A percentile compares a stretch with the other conserved stretches of the same genome.
These are phyloP conservation scores for Pammene aurita DNA, from an alignment of 2,888 invertebrate genomes.

Conservation along the genomic window DNA sequence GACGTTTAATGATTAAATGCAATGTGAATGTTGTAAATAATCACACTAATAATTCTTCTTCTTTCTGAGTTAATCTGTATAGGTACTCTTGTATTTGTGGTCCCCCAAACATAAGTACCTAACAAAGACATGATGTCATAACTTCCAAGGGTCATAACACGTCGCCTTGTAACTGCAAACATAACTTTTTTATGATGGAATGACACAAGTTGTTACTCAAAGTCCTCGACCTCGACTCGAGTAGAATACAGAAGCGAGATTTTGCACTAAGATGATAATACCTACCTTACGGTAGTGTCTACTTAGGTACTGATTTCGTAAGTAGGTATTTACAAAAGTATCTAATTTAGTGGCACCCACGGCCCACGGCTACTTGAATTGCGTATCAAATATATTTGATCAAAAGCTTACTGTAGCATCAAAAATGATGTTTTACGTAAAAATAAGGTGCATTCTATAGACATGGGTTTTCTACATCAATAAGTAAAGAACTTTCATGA, in stretches of 20 bases:
- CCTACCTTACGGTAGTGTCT: neutral
- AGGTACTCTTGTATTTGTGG: neutral
- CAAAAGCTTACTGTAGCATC: constrained; percentile 19
- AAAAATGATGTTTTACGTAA: neutral
- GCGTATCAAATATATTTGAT: constrained; percentile 26
- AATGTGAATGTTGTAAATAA: too few species aligned
- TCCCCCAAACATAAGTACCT: too few species aligned
- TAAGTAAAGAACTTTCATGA: too few species aligned
- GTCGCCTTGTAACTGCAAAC: constrained; percentile 19
- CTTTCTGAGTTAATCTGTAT: too few species aligned
- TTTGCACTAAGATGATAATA: constrained; percentile 26
- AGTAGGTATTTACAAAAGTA: constrained; percentile 11
- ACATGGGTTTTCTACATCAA: too few species aligned
- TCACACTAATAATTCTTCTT: too few species aligned
- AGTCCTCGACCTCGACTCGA: constrained; percentile 21
- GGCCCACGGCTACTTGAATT: constrained; percentile 26
- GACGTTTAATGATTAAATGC: too few species aligned
- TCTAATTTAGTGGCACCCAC: constrained; percentile 35
- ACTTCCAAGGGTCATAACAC: constrained; percentile 10
- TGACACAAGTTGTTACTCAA: constrained; percentile 28
- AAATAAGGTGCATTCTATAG: too few species aligned
- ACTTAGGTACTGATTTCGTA: neutral
- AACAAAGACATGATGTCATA: constrained; percentile 24
- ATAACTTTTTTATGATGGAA: constrained; percentile 32
- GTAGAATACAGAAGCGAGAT: constrained; percentile 16